phyloP scores from a whole-genome alignment of 2,113 vertebrate genomes.

The Mus spicilegus region DNA sequence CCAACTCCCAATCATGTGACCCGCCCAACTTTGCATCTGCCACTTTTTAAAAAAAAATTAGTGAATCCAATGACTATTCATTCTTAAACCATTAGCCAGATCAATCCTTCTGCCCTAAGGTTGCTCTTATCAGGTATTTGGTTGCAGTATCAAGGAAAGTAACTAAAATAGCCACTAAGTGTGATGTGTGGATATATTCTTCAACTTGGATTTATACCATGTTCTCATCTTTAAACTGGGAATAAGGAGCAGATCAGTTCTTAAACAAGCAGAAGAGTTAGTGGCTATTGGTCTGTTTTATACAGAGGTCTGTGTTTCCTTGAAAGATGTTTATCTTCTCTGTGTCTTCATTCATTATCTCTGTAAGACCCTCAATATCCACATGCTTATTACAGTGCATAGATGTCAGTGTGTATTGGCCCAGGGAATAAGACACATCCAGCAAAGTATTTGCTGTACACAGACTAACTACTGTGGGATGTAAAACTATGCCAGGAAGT shows the following conservation, averaged over 20 bases:
- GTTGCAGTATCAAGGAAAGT: background rate
- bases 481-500: no score
- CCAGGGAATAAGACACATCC: background rate
- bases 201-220: background rate
- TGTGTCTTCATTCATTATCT: background rate
- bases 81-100: background rate
- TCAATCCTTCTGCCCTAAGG: background rate
- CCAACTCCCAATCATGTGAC: background rate
- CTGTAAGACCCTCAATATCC: background rate
- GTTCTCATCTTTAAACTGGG: conserved; percentile 5
- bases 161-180: no score
- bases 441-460: background rate
- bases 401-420: background rate
- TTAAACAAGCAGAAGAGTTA: background rate
- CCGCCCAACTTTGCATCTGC: background rate
- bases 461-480: background rate
- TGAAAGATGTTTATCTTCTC: background rate
- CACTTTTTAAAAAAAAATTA: background rate
- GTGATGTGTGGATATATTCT: background rate
- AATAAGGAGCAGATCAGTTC: background rate
- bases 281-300: background rate
- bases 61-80: background rate
- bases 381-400: background rate
- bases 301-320: background rate
- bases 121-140: background rate